Conservation (phyloP, 2,888 invertebrate genomes). For the Choristoneura rosaceana region DNA sequence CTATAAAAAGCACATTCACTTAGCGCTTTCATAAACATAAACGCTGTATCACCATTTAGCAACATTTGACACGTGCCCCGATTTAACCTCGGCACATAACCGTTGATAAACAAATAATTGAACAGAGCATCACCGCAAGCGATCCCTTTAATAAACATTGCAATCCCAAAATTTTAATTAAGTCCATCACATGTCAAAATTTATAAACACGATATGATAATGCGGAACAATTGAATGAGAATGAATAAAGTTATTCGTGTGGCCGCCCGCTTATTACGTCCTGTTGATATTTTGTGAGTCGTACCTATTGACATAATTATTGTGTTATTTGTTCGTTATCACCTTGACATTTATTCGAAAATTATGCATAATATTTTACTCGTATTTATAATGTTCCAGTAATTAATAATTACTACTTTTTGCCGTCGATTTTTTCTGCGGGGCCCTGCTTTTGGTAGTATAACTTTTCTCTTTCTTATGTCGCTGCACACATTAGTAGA, state of each 20-base stretch:
- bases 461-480: too few species aligned
- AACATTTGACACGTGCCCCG: background rate
- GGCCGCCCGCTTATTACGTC: background rate
- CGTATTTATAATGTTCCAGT: too few species aligned
- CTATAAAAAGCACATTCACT: too few species aligned
- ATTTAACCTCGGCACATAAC: background rate
- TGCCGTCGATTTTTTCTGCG: too few species aligned
- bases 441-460: too few species aligned
- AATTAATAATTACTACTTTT: too few species aligned
- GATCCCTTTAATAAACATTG: constrained; percentile 5
- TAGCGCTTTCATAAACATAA: too few species aligned
- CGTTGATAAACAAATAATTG: constrained; percentile 6
- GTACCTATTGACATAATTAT: background rate
- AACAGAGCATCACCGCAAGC: constrained; percentile 2
- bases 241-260: background rate
- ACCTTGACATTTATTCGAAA: background rate
- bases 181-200: background rate
- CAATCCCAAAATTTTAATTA: constrained; percentile 9
- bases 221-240: background rate
- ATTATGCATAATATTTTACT: background rate
- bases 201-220: background rate
- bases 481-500: too few species aligned
- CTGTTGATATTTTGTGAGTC: background rate
- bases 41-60: background rate
- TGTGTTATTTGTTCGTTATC: background rate